Evolutionary conservation across 2,113 vertebrate species (phyloP).

Genomic region (Uropsilus gracilis): DNA sequence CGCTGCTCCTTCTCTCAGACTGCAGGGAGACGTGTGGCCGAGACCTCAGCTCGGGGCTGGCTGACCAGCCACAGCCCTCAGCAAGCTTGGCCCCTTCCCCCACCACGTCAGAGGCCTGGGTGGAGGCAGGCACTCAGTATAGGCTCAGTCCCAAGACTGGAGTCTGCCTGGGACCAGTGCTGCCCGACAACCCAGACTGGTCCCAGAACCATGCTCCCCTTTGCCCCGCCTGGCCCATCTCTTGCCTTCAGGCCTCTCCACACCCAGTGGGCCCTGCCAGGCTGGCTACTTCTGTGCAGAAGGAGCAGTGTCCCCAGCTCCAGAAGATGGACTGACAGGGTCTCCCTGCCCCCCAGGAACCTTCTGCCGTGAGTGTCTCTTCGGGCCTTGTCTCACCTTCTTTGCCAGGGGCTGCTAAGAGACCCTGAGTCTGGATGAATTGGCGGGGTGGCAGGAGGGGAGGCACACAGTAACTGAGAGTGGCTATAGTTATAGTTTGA

Average conservation of each 20-base stretch:
- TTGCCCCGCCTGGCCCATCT: fast-evolving
- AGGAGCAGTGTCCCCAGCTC: constrained; percentile 87
- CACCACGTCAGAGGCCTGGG: background rate
- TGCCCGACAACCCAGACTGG: background rate
- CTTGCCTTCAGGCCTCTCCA: constrained; percentile 87
- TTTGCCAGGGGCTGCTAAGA: background rate
- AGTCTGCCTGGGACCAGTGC: background rate
- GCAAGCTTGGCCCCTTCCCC: background rate
- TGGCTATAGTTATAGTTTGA: background rate
- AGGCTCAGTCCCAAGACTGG: background rate
- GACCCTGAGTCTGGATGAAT: background rate
- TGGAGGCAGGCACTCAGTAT: background rate
- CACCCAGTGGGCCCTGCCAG: constrained; percentile 89
- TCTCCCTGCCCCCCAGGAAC: constrained; percentile 91
- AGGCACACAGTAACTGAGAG: too few relatives aligned
- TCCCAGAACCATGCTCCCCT: background rate
- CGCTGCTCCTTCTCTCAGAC: background rate
- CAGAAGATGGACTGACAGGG: constrained; percentile 89
- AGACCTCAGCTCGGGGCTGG: background rate
- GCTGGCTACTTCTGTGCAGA: constrained; percentile 91
- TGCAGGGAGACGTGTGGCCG: background rate
- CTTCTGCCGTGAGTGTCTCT: constrained; percentile 89
- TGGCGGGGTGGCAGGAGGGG: too few relatives aligned
- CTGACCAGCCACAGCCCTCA: background rate
- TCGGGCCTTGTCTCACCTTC: background rate